Evolutionary conservation across 2,888 invertebrate genomes (phyloP), one percentile per base, ranked within the genome.

Genomic region (Sphaerophoria taeniata): DNA sequence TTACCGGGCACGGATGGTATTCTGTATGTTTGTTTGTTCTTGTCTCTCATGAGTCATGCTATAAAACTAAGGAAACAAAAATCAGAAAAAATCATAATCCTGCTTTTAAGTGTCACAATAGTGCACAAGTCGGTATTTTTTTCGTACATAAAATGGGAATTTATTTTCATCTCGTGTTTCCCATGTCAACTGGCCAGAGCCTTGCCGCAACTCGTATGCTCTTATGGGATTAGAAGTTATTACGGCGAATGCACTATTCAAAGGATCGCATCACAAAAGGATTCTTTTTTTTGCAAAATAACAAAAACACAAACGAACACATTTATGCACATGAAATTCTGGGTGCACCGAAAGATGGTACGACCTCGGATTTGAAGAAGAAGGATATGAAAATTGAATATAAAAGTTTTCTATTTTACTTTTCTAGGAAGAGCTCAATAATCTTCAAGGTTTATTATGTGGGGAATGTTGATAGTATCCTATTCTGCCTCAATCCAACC

Each of bases 231-330:
- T 70, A 61, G 61, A 45, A 77, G 61, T 63, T 77, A 56, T 58
- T 67, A 49, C 16, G 65, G 31, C 56, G 65, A 73, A 73, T 78
- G 78, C 65, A 65, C 65, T 73, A 73, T 73, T 78, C 65, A 65
- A 78, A 78, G 43, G 9, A 43, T 11, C 6, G 43, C 55, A 47
- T 56, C 61, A 77, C 78, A 78, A 78, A 73, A 72, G 78, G 60
- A 34, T 65, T 39, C 58, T 65, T 51, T 45, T 77, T 56, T 71
- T 47, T 36, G 24, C 51, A 47, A 55, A 45, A 0, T 31, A 53
- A n/a, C 31, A 12, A 16, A 60, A 2, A 43, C 12, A 60, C 14
- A 24, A 24, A 43, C 43, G 0, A 43, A 39, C 24, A 43, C 14
- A n/a, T 45, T 47, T 45, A 45, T 45, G 31, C 39, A 9, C 33